phyloP scores from a whole-genome alignment of 2,888 invertebrate species.

The Apeira syringaria region DNA sequence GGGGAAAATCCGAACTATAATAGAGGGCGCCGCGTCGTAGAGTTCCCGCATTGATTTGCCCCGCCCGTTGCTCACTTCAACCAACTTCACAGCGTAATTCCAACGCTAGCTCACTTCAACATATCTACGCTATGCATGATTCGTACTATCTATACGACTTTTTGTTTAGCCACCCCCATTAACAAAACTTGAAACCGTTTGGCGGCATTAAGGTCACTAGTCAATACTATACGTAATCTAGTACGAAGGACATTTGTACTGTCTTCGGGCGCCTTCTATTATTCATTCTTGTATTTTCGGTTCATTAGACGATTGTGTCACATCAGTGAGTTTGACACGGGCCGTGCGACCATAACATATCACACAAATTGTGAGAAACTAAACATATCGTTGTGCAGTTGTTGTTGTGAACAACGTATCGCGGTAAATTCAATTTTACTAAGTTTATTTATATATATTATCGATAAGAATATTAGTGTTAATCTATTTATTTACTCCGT shows the following conservation, averaged over 20 bases:
- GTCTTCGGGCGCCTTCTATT: conserved; percentile 19
- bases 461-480: conserved; percentile 15
- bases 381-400: conserved; percentile 43
- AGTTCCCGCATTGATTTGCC: conserved; percentile 64
- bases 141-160: conserved; percentile 73
- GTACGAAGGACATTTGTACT: conserved; percentile 23
- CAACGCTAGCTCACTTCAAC: conserved; percentile 68
- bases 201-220: conserved; percentile 59
- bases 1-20: conserved; percentile 44
- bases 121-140: conserved; percentile 65
- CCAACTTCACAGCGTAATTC: conserved; percentile 64
- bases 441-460: conserved; percentile 15
- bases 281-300: conserved; percentile 19
- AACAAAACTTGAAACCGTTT: conserved; percentile 62
- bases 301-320: conserved; percentile 42
- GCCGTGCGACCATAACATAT: conserved; percentile 34
- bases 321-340: conserved; percentile 38
- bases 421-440: conserved; percentile 39
- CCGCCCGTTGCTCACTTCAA: conserved; percentile 51
- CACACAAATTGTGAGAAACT: conserved; percentile 41
- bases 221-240: conserved; percentile 41
- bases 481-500: neutral
- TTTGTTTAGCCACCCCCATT: conserved; percentile 71
- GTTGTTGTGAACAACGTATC: conserved; percentile 44
- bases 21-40: conserved; percentile 42